Base-by-base conservation (phyloP, 1,140 invertebrate species). In the Popillia japonica region DNA sequence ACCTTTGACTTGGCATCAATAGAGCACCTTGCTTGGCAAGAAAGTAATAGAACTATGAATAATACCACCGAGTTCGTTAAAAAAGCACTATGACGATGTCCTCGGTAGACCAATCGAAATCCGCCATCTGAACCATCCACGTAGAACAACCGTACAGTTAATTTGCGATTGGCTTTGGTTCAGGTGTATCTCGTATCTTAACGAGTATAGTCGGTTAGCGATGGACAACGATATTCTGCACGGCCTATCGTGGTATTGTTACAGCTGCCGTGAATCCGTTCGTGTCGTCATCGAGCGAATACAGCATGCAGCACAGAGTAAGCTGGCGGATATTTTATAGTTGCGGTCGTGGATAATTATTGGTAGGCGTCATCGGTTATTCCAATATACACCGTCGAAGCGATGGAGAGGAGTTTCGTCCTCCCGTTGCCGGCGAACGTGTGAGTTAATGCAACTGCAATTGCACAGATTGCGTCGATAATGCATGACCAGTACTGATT, bases 391-490 rank as follows among this genome's bases (percentile, higher is more conserved):
- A 7, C 61, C 17, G 22, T 20, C 22, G 61, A 27, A 34, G 17
- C 61, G 11, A 22, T 68, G 61, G 61, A 68, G 61, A 22, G 64
- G 64, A 44, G 72, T 4, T 40, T 41, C 72, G 14, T 41, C 41
- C 72, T 7, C 40, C 40, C 40, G 72, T 14, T 74, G 14, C 14
- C 72, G 72, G 42, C 40, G 72, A 40, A 74, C 64, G 78, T 64
- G 73, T 80, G 79, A 79, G 78, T 81, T 82, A 78, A 79, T 78
- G 81, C 78, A 79, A 78, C 79, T 79, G 77, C 78, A 79, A 78
- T 79, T 80, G 75, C 80, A 76, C 76, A 78, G 79, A 80, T 81
- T 81, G 79, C 79, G 77, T 81, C 79, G 79, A 81, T 80, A 81
- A 81, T 81, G 79, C 72, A 74, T 74, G 72, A 40, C 75, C 78